Evolutionary conservation across 2,113 vertebrate species (phyloP).

Genomic region (Leptosomus discolor): DNA sequence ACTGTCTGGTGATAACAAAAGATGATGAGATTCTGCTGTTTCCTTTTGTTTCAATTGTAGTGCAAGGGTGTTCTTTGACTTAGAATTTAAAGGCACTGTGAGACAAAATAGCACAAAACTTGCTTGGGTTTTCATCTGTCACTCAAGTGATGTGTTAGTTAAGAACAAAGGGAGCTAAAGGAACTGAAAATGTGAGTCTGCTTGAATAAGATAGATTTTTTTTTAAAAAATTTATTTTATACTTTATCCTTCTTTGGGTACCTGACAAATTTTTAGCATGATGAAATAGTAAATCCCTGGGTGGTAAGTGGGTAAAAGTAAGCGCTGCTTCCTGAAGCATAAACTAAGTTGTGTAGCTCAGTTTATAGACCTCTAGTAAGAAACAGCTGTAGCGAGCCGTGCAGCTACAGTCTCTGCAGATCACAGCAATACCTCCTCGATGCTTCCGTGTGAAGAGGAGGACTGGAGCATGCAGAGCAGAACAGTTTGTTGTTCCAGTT

Average conservation of each 20-base stretch:
- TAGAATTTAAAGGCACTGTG: background rate
- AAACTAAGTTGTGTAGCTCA: background rate
- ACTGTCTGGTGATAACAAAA: background rate
- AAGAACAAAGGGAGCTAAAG: background rate
- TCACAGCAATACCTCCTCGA: background rate
- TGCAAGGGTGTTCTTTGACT: background rate
- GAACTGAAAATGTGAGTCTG: background rate
- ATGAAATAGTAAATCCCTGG: background rate
- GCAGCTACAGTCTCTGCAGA: background rate
- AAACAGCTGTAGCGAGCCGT: rapidly evolving
- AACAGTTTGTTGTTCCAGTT: background rate
- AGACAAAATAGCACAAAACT: background rate
- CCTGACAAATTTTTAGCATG: background rate
- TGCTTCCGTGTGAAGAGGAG: background rate
- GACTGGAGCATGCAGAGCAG: background rate
- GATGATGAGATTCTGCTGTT: background rate
- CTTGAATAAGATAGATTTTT: background rate
- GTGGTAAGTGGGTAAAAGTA: background rate
- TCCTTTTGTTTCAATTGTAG: background rate
- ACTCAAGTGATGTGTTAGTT: background rate
- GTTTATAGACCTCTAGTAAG: background rate
- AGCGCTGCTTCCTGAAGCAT: background rate
- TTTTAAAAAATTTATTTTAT: background rate
- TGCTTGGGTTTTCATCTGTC: background rate
- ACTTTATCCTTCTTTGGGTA: background rate